phyloP scores from a whole-genome alignment of 2,888 invertebrate species.

The Hirtodrosophila alboralis region DNA sequence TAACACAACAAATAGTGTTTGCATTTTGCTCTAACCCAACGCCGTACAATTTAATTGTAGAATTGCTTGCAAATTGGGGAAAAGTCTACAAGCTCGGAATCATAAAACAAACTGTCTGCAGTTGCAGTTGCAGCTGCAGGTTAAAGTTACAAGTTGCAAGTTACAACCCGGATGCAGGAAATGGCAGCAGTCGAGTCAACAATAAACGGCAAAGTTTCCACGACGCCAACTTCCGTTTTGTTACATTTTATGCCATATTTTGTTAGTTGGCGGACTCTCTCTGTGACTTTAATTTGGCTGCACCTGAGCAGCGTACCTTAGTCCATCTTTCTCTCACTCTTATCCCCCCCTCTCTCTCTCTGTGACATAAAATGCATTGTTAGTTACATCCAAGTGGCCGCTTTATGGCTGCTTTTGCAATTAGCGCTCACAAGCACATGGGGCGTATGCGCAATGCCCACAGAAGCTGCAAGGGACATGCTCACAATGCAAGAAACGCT shows the following conservation, averaged over 20 bases:
- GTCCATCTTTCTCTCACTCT: conserved; percentile 18
- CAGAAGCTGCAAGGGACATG: background rate
- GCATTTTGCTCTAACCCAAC: conserved; percentile 3
- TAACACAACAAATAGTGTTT: conserved; percentile 4
- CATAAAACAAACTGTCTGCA: conserved; percentile 66
- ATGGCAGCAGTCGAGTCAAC: conserved; percentile 63
- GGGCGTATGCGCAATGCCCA: conserved; percentile 52
- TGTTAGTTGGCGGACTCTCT: conserved; percentile 46
- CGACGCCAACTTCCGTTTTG: conserved; percentile 59
- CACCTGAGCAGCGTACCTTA: conserved; percentile 35
- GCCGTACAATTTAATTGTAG: conserved; percentile 50
- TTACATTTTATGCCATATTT: conserved; percentile 62
- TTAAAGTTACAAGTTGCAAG: conserved; percentile 17
- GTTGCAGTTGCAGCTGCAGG: conserved; percentile 19
- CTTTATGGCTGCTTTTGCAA: conserved; percentile 41
- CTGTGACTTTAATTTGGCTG: conserved; percentile 61
- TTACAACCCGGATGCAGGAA: conserved; percentile 66
- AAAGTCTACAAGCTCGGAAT: conserved; percentile 19
- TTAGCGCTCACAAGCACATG: conserved; percentile 41
- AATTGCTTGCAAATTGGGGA: conserved; percentile 50
- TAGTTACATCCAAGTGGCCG: conserved; percentile 31
- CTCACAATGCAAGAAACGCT: conserved; percentile 2
- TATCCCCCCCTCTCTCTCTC: conserved; percentile 10
- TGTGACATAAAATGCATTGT: conserved; percentile 40
- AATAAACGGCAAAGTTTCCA: conserved; percentile 66